Conservation (phyloP, 2,888 invertebrate genomes). For the Drosophila phalerata region DNA sequence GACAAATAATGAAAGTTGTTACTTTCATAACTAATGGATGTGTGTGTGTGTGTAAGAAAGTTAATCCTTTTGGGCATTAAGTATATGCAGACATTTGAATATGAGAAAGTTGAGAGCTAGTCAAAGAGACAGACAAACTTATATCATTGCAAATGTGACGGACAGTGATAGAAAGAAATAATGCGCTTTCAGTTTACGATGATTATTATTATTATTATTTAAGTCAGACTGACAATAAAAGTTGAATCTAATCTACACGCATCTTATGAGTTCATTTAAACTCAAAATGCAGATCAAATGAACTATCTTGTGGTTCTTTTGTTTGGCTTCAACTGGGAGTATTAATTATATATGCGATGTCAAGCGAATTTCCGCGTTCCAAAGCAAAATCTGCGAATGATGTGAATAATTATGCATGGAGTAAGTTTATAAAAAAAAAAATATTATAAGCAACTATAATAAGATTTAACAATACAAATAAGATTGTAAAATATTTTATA, state of each 20-base stretch:
- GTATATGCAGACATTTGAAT: conserved; percentile 12
- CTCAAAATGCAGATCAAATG: conserved; percentile 40
- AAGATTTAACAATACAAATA: too few species aligned
- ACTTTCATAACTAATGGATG: conserved; percentile 25
- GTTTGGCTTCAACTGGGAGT: conserved; percentile 36
- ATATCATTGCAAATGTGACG: conserved; percentile 21
- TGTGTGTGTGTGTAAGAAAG: conserved; percentile 21
- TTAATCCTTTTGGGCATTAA: conserved; percentile 33
- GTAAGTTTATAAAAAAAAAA: too few species aligned
- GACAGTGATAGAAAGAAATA: conserved; percentile 11
- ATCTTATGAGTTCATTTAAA: conserved; percentile 21
- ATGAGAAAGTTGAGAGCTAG: conserved; percentile 48
- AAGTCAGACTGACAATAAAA: conserved; percentile 1
- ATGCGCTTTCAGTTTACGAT: conserved; percentile 5
- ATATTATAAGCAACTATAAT: too few species aligned
- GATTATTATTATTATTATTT: conserved; percentile 2
- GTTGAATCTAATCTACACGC: not conserved
- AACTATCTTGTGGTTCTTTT: conserved; percentile 45
- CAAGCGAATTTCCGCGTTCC: conserved; percentile 15
- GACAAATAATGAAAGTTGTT: conserved; percentile 36
- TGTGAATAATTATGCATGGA: not conserved
- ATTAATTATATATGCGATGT: conserved; percentile 5
- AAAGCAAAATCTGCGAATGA: conserved; percentile 2
- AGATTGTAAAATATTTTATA: too few species aligned
- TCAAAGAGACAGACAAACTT: conserved; percentile 12